phyloP scores from a whole-genome alignment of 1,140 invertebrate genomes.

The Drosophila lacertosa region DNA sequence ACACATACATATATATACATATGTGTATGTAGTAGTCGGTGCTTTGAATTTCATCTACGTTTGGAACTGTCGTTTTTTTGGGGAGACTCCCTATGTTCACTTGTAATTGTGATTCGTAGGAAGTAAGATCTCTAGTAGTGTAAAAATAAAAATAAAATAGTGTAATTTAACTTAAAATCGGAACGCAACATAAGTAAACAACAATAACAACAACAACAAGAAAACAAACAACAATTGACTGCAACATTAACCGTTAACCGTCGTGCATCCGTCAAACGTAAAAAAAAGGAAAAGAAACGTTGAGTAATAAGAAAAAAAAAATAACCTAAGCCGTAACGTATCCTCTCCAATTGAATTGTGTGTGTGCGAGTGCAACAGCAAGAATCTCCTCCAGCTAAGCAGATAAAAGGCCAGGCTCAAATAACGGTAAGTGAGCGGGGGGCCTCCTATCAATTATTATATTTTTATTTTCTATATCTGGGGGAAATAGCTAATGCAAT shows the following conservation, averaged over 20 bases:
- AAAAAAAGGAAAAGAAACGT: slow-evolving; percentile 10
- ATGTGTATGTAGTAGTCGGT: slow-evolving; percentile 27
- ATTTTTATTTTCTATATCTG: not conserved
- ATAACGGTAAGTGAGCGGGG: slow-evolving; percentile 41
- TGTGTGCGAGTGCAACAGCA: slow-evolving; percentile 26
- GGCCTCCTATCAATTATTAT: not conserved
- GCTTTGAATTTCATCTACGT: slow-evolving; percentile 37
- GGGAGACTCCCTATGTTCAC: slow-evolving; percentile 49
- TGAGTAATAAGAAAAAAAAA: slow-evolving; percentile 41
- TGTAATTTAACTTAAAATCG: slow-evolving; percentile 66
- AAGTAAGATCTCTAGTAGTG: slow-evolving; percentile 78
- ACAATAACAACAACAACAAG: slow-evolving; percentile 47
- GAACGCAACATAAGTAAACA: slow-evolving; percentile 68
- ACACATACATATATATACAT: too few relatives aligned
- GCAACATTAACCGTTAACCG: slow-evolving; percentile 32
- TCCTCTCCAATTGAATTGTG: not conserved
- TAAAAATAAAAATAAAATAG: slow-evolving; percentile 68
- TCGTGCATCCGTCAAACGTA: slow-evolving; percentile 24
- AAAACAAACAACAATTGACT: slow-evolving; percentile 30
- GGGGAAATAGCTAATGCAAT: slow-evolving; percentile 5
- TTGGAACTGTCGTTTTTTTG: slow-evolving; percentile 36
- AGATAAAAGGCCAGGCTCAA: slow-evolving; percentile 30
- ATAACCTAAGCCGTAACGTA: slow-evolving; percentile 3
- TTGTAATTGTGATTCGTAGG: slow-evolving; percentile 80
- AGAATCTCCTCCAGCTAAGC: slow-evolving; percentile 10